Evolutionary conservation across 2,797 vertebrate species (phyloP).

Genomic region (Neostethus bicornis): DNA sequence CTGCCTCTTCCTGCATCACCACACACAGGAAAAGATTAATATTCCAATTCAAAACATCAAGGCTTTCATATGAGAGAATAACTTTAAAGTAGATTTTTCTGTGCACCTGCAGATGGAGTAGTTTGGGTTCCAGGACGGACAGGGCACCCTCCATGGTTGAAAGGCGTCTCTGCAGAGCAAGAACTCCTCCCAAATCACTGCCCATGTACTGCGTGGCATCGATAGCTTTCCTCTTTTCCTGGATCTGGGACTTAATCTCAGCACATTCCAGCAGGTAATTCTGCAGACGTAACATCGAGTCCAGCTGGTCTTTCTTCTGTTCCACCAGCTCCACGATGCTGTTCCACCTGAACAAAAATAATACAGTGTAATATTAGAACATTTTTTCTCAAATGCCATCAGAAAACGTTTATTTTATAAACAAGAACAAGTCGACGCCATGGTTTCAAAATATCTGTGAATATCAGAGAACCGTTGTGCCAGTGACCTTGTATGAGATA

Average conservation of each 20-base stretch:
- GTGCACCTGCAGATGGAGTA: slow-evolving; percentile 82
- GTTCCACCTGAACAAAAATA: slow-evolving; percentile 85
- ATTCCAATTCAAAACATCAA: not conserved
- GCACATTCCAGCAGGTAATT: slow-evolving; percentile 92
- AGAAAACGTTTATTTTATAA: too few relatives aligned
- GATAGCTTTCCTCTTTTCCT: slow-evolving; percentile 90
- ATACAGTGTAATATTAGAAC: not conserved
- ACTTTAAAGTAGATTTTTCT: not conserved
- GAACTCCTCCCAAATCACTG: slow-evolving; percentile 84
- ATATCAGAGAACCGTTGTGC: too few relatives aligned
- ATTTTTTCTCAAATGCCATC: too few relatives aligned
- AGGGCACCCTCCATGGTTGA: slow-evolving; percentile 92
- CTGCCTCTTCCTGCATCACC: slow-evolving; percentile 81
- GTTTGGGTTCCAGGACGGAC: slow-evolving; percentile 88
- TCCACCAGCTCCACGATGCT: slow-evolving; percentile 93
- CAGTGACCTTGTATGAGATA: not conserved
- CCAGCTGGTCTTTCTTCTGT: slow-evolving; percentile 86
- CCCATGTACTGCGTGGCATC: slow-evolving; percentile 86
- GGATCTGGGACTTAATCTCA: slow-evolving; percentile 90
- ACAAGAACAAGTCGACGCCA: too few relatives aligned
- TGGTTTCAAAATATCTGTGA: too few relatives aligned
- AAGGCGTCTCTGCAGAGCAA: slow-evolving; percentile 88
- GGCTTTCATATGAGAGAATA: not conserved
- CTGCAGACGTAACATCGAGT: slow-evolving; percentile 88
- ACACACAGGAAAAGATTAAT: not conserved